These are phyloP conservation scores for Andrena camellia DNA, from an alignment of 2,888 invertebrate genomes.

Conservation along the genomic window DNA sequence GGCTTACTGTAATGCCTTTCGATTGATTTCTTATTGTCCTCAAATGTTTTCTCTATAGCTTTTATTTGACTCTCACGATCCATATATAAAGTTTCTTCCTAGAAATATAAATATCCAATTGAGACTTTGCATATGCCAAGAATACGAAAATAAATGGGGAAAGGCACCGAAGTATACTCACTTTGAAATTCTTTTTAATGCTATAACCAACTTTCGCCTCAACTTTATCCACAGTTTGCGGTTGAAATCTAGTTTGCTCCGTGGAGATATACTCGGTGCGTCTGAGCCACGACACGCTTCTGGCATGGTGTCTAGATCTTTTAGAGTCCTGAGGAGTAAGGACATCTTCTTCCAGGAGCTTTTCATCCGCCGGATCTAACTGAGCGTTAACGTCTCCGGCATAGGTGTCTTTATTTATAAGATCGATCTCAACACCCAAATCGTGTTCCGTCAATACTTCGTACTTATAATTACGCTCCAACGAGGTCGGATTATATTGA, in stretches of 20 bases:
- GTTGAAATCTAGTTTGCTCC: conserved; percentile 98
- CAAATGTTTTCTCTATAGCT: conserved; percentile 99
- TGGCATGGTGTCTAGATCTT: conserved; percentile 97
- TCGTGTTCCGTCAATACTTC: conserved; percentile 99
- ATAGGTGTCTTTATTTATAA: conserved; percentile 98
- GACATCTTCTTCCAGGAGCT: conserved; percentile 97
- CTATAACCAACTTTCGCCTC: conserved; percentile 99
- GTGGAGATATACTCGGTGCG: conserved; percentile 99
- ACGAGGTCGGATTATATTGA: conserved; percentile 97
- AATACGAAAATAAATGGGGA: neutral
- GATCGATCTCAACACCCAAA: conserved; percentile 97
- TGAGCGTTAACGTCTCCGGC: conserved; percentile 91
- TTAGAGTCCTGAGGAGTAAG: conserved; percentile 95
- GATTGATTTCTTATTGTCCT: conserved; percentile 93
- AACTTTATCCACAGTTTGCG: conserved; percentile 98
- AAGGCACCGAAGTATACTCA: conserved; percentile 59
- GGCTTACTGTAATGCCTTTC: conserved; percentile 98
- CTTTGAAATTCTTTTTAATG: conserved; percentile 95
- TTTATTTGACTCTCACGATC: conserved; percentile 98
- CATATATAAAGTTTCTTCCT: conserved; percentile 97
- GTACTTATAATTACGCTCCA: conserved; percentile 97
- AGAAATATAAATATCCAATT: conserved; percentile 74
- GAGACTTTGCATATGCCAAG: neutral
- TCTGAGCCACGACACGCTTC: conserved; percentile 98
- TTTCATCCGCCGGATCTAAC: conserved; percentile 97